These are phyloP conservation scores for Trichechus manatus DNA, from an alignment of 2,113 vertebrate genomes.

Conservation along the genomic window DNA sequence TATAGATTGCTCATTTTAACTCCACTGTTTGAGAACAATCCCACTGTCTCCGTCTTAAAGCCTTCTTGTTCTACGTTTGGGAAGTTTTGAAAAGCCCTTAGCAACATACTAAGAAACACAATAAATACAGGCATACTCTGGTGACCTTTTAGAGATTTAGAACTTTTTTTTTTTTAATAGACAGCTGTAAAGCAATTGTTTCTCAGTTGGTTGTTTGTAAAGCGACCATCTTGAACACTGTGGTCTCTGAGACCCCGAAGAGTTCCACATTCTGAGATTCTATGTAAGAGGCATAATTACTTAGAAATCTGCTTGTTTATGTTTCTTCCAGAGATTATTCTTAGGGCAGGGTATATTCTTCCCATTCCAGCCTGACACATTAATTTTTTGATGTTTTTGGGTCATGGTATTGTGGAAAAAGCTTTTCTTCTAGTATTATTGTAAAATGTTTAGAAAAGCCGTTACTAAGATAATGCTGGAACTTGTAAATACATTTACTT, in stretches of 20 bases:
- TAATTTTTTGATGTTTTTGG: constrained; percentile 75
- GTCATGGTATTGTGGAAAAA: constrained; percentile 62
- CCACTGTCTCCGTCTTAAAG: not conserved
- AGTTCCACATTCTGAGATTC: constrained; percentile 41
- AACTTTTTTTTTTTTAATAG: constrained; percentile 69
- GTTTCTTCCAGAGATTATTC: constrained; percentile 67
- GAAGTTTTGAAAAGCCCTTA: constrained; percentile 73
- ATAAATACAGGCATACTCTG: constrained; percentile 66
- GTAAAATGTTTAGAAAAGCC: constrained; percentile 74
- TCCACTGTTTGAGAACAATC: not conserved
- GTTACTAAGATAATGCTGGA: constrained; percentile 66
- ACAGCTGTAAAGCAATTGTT: constrained; percentile 53
- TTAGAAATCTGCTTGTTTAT: constrained; percentile 67
- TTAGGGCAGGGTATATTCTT: constrained; percentile 61
- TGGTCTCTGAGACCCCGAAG: not conserved
- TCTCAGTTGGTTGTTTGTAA: constrained; percentile 35
- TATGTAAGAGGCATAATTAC: constrained; percentile 66
- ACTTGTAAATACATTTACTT: constrained; percentile 60
- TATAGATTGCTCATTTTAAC: not conserved
- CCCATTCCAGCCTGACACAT: constrained; percentile 62
- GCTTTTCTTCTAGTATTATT: constrained; percentile 65
- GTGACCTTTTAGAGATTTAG: constrained; percentile 52
- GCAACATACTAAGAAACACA: constrained; percentile 67
- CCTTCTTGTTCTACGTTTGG: constrained; percentile 53
- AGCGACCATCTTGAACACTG: not conserved